Conservation (phyloP, 23 tunicate genomes). For the Phallusia fumigata region DNA sequence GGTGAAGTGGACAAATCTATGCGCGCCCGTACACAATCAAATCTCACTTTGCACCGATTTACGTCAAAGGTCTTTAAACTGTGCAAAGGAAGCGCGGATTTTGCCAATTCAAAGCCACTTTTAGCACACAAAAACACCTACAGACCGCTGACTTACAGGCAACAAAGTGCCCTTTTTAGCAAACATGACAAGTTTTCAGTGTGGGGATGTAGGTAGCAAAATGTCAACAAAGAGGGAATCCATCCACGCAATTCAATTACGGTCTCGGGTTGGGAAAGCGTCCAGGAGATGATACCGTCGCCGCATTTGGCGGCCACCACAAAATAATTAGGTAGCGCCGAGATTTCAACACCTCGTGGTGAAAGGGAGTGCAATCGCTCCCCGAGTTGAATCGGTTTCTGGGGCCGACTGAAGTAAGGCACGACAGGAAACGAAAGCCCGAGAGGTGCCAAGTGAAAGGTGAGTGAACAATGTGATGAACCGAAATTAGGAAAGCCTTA, state of each 20-base stretch:
- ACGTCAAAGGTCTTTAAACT: background rate
- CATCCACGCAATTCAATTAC: constrained; percentile 8
- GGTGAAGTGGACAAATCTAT: background rate
- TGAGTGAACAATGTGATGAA: background rate
- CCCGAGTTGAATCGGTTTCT: background rate
- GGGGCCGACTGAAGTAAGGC: background rate
- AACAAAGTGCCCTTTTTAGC: background rate
- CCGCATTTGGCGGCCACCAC: background rate
- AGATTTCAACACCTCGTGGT: background rate
- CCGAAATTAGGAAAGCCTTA: background rate
- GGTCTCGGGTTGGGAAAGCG: background rate
- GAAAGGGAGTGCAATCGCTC: background rate
- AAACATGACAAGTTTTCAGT: background rate
- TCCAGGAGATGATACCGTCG: background rate
- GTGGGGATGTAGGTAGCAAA: background rate
- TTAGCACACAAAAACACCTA: background rate
- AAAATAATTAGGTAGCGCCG: background rate
- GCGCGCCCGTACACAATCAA: background rate
- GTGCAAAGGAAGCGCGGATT: background rate
- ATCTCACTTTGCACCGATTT: background rate
- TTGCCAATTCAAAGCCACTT: background rate
- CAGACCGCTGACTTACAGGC: no score
- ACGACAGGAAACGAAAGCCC: constrained; percentile 2
- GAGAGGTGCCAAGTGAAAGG: constrained; percentile 4
- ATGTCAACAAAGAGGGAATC: background rate